Evolutionary conservation across 2,888 invertebrate genomes (phyloP).

Genomic region (Aethes cnicana): DNA sequence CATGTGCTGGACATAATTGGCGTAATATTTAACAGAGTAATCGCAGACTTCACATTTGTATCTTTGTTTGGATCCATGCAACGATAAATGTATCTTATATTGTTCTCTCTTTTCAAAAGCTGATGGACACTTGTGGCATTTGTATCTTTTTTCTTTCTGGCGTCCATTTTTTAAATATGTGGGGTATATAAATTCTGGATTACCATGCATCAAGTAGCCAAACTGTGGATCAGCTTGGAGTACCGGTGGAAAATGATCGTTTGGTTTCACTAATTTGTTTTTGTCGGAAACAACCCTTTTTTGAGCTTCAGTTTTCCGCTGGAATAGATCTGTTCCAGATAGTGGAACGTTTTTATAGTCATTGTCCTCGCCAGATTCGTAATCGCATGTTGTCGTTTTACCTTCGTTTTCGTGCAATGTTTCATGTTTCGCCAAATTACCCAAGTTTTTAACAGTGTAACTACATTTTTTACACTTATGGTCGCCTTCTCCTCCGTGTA

Average conservation of each 20-base stretch:
- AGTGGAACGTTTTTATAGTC: conserved; percentile 82
- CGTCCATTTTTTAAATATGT: conserved; percentile 88
- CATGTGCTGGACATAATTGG: conserved; percentile 91
- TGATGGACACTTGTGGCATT: conserved; percentile 93
- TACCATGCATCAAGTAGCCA: conserved; percentile 86
- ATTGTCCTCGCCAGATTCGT: conserved; percentile 75
- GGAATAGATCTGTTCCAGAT: conserved; percentile 86
- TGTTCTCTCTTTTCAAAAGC: conserved; percentile 93
- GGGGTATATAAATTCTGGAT: conserved; percentile 89
- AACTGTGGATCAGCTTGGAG: conserved; percentile 85
- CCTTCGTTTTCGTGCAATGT: conserved; percentile 73
- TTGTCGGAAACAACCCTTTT: conserved; percentile 75
- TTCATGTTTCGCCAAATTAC: conserved; percentile 86
- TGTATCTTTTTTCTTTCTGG: conserved; percentile 89
- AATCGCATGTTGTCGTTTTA: conserved; percentile 60
- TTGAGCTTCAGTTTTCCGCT: conserved; percentile 84
- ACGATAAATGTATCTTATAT: conserved; percentile 90
- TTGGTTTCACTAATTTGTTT: conserved; percentile 76
- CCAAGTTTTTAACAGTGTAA: conserved; percentile 86
- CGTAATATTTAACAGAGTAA: conserved; percentile 93
- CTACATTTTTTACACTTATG: conserved; percentile 88
- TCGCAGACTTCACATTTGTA: conserved; percentile 93
- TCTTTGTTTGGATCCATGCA: conserved; percentile 92
- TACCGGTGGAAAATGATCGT: conserved; percentile 78
- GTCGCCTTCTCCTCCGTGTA: conserved; percentile 85